Evolutionary conservation across 2,113 vertebrate species (phyloP), one percentile per base, ranked within the genome.

Genomic region (Hyperopisus bebe): DNA sequence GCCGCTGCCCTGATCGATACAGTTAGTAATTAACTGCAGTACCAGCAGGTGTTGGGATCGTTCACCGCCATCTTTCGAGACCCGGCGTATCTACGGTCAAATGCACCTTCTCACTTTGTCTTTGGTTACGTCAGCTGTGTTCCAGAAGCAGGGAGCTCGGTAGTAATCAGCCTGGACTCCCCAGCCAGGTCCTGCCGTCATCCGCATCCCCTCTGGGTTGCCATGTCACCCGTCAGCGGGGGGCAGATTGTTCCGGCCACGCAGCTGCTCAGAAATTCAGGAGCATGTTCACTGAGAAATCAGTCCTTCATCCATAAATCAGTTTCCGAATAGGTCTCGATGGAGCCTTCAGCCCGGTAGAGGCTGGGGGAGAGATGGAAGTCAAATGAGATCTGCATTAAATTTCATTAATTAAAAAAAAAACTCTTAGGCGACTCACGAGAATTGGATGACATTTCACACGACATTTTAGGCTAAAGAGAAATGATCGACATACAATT

Each of bases 101-200:
- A 91, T 90, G 87, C 90, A 86, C 84, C 89, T 91, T 82, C 66
- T 90, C 83, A 35, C 90, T 66, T 85, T 6, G 84, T 17, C 90
- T 94, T 91, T 94, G 89, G 92, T 91, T 92, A 89, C 74, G 91
- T 93, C 91, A 91, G 92, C 92, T 91, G 58, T 82, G 80, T 80
- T 77, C 58, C 48, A 89, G 82, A 58, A 39, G 90, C 88, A 80
- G 50, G 58, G 91, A 91, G 70, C 91, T 86, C 90, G 92, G 90
- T 89, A 90, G 88, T 90, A 91, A 70, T 92, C 90, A 90, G 88
- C 90, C 55, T 39, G 83, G 74, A 84, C 88, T 13, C 85, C 85
- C 27, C 6, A 31, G 85, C 85, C 6, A 51, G 47, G 8, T 31
- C 50, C 13, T 8, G 39, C n/a, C 10, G 7, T 46, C 46, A 84